phyloP scores from a whole-genome alignment of 2,888 invertebrate species.

The Oscheius sp. region DNA sequence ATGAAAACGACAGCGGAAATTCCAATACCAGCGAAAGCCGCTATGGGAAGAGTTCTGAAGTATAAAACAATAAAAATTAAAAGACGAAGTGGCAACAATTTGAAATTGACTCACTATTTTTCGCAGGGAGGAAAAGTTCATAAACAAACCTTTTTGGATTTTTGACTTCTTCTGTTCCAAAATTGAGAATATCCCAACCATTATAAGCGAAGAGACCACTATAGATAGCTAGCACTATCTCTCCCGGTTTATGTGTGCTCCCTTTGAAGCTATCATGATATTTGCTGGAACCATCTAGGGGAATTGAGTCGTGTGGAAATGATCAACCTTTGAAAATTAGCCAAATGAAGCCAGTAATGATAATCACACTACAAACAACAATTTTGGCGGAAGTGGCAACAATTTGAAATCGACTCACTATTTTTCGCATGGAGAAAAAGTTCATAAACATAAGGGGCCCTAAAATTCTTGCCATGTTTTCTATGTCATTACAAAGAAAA shows the following conservation, averaged over 20 bases:
- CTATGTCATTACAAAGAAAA: neutral
- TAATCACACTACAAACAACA: conserved; percentile 56
- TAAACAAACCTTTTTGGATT: conserved; percentile 65
- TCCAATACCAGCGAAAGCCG: conserved; percentile 58
- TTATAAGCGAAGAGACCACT: conserved; percentile 65
- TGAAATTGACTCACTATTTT: conserved; percentile 61
- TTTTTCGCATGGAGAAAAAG: conserved; percentile 52
- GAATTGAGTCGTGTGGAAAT: too few species aligned
- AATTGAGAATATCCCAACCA: conserved; percentile 67
- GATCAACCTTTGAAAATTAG: conserved; percentile 55
- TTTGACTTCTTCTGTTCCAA: conserved; percentile 64
- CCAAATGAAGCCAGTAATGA: conserved; percentile 61
- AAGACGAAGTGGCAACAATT: conserved; percentile 58
- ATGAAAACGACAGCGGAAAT: conserved; percentile 78
- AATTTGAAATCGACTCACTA: conserved; percentile 62
- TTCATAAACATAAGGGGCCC: conserved; percentile 50
- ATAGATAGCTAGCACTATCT: conserved; percentile 56
- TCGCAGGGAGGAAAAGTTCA: conserved; percentile 38
- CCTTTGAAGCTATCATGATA: conserved; percentile 54
- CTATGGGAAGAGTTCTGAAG: conserved; percentile 61
- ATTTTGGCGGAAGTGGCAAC: conserved; percentile 59
- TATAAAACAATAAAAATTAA: conserved; percentile 49
- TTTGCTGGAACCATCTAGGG: conserved; percentile 36
- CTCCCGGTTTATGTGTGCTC: conserved; percentile 53
- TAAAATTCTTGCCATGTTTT: conserved; percentile 20